Evolutionary conservation across 2,113 vertebrate genomes (phyloP), one percentile per base, ranked within the genome.

Genomic region (Rhea americana): DNA sequence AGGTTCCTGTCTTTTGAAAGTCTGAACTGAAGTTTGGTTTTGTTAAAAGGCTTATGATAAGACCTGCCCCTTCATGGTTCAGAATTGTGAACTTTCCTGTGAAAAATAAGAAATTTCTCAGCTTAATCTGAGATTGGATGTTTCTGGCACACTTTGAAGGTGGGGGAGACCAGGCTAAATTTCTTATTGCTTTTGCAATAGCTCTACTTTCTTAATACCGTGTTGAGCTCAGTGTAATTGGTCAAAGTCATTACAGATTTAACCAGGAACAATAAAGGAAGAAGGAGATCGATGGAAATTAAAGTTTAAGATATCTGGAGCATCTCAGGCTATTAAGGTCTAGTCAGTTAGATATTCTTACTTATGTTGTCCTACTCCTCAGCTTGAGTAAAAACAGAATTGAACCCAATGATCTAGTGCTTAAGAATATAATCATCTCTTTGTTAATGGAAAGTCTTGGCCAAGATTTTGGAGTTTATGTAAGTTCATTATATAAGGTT

Each of bases 401-500:
- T 81, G 77, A 82, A 93, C 56, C 47, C 68, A 80, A 90, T 72
- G 43, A 91, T 88, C 68, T 88, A 88, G 35, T 90, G 73, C 83
- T 89, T 95, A 81, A 72, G 65, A 90, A 56, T 68, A 81, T 95
- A 88, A 94, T 94, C 19, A 93, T 53, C 26, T 59, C 92, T 68
- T 83, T 78, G 70, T 82, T 91, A 91, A 94, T 91, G 56, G 43
- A 61, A 94, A 82, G 14, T 65, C 88, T 68, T 91, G 90, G 39
- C 61, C 90, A 95, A 88, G 90, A 91, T 91, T 92, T 83, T 93
- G 18, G 62, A 87, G 72, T 91, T 96, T 95, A 93, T 77, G 41
- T 94, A 95, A 95, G 67, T 82, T 85, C 79, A 85, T 93, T 94
- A 94, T 77, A 76, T 94, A 95, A 94, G 66, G 70, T 90, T 93